A percentile compares a stretch with the other conserved stretches of the same genome.
phyloP scores from a whole-genome alignment of 2,797 vertebrate species.

The Euphonia xanthogaster region DNA sequence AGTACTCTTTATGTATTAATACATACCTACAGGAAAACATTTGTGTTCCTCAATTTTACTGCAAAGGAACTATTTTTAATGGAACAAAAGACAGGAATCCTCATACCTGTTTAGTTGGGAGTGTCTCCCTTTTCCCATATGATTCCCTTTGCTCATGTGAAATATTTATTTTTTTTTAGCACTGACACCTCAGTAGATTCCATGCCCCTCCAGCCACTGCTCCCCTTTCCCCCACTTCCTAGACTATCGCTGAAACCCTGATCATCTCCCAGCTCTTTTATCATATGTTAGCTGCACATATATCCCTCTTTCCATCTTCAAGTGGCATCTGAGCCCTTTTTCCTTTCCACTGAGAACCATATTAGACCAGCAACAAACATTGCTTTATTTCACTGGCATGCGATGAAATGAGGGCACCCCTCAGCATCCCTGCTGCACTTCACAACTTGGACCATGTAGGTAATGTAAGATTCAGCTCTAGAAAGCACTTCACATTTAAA shows the following conservation, averaged over 20 bases:
- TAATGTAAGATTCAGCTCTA: background rate
- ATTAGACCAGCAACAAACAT: background rate
- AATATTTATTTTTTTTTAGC: background rate
- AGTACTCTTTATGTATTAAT: background rate
- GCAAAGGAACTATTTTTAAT: background rate
- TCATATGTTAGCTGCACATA: rapidly evolving
- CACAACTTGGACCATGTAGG: rapidly evolving
- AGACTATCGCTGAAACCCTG: background rate
- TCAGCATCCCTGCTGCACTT: background rate
- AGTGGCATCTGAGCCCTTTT: background rate
- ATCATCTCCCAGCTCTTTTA: background rate
- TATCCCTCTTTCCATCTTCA: background rate
- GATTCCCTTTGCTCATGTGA: background rate
- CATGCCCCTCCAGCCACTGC: background rate
- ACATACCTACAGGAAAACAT: background rate
- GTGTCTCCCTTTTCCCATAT: background rate
- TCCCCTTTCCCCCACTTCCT: background rate
- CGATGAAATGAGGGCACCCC: background rate
- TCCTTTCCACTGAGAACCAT: background rate
- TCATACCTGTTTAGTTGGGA: background rate
- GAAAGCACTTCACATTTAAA: background rate
- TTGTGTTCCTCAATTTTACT: background rate
- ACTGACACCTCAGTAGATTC: background rate
- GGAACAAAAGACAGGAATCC: background rate
- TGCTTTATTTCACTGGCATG: background rate